These are phyloP conservation scores for Orchesella flavescens DNA, from an alignment of 2,888 invertebrate species.

Conservation along the genomic window DNA sequence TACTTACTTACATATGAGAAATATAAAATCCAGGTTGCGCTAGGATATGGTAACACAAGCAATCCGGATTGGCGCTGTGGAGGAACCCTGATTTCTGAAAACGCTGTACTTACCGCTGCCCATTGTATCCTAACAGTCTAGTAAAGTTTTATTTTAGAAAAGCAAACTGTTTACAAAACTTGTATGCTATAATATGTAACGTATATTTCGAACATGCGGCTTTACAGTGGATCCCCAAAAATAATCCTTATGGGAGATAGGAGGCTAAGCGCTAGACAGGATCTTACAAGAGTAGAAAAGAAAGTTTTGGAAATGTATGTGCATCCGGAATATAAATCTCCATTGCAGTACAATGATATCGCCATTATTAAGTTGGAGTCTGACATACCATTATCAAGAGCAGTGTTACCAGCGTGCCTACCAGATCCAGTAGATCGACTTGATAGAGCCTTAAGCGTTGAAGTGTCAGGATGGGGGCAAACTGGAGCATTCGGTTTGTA, in stretches of 20 bases:
- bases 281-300: conserved; percentile 24
- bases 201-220: not conserved
- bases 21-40: too few species aligned
- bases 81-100: conserved; percentile 51
- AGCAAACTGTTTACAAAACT: too few species aligned
- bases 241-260: conserved; percentile 55
- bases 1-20: not conserved
- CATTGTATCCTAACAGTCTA: conserved; percentile 43
- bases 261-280: conserved; percentile 26
- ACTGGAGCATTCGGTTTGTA: conserved; percentile 58
- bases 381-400: conserved; percentile 45
- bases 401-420: conserved; percentile 67
- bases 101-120: conserved; percentile 60
- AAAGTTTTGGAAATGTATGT: conserved; percentile 52
- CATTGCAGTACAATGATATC: conserved; percentile 69
- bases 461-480: conserved; percentile 68
- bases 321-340: conserved; percentile 67
- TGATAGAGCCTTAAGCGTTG: conserved; percentile 30
- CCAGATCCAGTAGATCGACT: conserved; percentile 60
- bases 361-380: conserved; percentile 68
- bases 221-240: conserved; percentile 50
- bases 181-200: not conserved
- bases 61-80: conserved; percentile 63
- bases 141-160: not conserved
- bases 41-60: conserved; percentile 55